Base-by-base conservation (phyloP, 2,113 vertebrate species). In the Artemisiospiza belli region DNA sequence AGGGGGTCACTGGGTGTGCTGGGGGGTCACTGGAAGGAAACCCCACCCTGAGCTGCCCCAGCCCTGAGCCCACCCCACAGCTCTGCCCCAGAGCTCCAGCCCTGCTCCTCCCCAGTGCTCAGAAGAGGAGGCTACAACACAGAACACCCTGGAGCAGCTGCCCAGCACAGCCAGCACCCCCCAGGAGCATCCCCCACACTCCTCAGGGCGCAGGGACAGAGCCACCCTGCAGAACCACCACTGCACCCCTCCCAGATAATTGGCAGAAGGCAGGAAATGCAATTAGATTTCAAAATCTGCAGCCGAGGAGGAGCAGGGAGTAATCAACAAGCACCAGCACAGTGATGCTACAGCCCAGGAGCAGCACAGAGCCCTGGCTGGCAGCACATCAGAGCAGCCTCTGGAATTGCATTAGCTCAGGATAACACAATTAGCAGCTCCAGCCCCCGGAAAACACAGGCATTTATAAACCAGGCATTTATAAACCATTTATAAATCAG, bases 1-100 rank as follows among this genome's bases (percentile, higher is more conserved):
- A 44, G 31, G 57, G 39, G 21, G 41, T 43, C 41, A 27, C 23
- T 16, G 27, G 55, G 41, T 43, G 41, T 43, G 3, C 41, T 43
- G 41, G 41, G 41, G 58, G n/a, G 9, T 3, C 57, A 10, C 2
- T 24, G 67, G 18, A 31, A 66, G 72, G 44, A 66, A 62, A 73
- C 9, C 7, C 13, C 82, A 33, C 3, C 0, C 9, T 0, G 2
- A 69, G 44, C 49, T 54, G 20, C 21, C 33, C n/a, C 3, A 10
- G 58, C 49, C 44, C 66, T 2, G 1, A 75, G 46, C 52, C 75
- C 89, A 59, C 33, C 20, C 18, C 5, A 27, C 3, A 0, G 69
- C 76, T 47, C 58, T 46, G 55, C 23, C 46, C 8, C 9, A 18
- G 13, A 1, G 15, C 43, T 58, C 24, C 2, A 0, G 23, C 7